Percentiles rank a stretch among this genome's conserved stretches.
phyloP scores from a whole-genome alignment of 2,113 vertebrate species.

The Psilopsiagon aurifrons region DNA sequence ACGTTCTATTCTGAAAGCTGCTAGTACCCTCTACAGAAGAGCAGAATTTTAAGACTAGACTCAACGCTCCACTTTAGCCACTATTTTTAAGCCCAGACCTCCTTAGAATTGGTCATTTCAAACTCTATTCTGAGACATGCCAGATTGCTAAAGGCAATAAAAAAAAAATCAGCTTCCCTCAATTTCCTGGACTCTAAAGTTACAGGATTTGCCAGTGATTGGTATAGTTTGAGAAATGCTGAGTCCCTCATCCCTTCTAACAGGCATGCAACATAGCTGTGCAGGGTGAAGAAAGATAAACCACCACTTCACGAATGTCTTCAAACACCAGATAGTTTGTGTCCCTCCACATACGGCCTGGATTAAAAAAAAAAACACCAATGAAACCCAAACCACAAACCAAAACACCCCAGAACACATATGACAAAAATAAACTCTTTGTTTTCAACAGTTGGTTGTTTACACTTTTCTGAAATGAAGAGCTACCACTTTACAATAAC shows the following conservation, averaged over 20 bases:
- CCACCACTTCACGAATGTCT: background rate
- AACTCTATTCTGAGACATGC: background rate
- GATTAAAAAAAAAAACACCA: background rate
- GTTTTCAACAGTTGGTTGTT: background rate
- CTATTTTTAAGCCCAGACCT: background rate
- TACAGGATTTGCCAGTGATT: background rate
- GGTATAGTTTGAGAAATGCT: background rate
- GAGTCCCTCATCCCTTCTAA: background rate
- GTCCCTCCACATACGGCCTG: rapidly evolving
- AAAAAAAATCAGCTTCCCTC: background rate
- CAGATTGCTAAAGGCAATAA: background rate
- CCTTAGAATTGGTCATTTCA: background rate
- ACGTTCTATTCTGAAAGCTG: background rate
- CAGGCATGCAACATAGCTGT: rapidly evolving
- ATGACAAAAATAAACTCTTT: rapidly evolving
- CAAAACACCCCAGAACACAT: background rate
- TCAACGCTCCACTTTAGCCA: background rate
- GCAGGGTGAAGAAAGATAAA: background rate
- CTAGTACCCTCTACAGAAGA: background rate
- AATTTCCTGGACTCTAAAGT: background rate
- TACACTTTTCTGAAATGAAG: background rate
- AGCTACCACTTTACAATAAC: background rate
- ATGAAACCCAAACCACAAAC: background rate
- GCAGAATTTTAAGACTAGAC: background rate
- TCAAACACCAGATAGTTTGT: background rate